phyloP scores from a whole-genome alignment of 2,888 invertebrate species.

The Torymus auratus region DNA sequence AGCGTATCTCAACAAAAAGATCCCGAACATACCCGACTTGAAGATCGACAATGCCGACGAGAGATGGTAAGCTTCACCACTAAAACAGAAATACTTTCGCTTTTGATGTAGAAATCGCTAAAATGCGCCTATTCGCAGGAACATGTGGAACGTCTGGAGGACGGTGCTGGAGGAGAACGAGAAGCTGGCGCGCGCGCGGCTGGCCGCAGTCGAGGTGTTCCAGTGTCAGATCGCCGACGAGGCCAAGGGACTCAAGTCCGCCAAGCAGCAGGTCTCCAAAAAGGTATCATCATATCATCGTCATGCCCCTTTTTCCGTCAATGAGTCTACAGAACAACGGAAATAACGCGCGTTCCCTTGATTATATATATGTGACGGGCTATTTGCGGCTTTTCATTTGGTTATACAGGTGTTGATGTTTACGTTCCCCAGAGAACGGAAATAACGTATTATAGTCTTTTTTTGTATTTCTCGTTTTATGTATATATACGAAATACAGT shows the following conservation, averaged over 20 bases:
- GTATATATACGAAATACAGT: no score
- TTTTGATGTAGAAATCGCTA: no score
- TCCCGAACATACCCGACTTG: constrained; percentile 93
- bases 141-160: constrained; percentile 98
- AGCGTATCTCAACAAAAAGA: constrained; percentile 94
- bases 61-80: constrained; percentile 83
- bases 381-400: no score
- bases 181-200: constrained; percentile 90
- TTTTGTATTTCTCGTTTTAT: no score
- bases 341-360: no score
- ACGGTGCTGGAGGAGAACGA: constrained; percentile 97
- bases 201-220: constrained; percentile 96
- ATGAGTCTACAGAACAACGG: no score
- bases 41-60: constrained; percentile 93
- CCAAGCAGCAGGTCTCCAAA: constrained; percentile 89
- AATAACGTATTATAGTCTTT: no score
- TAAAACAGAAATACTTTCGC: no score
- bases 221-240: constrained; percentile 97
- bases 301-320: no score
- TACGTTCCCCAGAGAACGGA: no score
- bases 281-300: constrained; percentile 78
- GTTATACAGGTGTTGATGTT: no score
- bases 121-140: constrained; percentile 81
- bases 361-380: no score
- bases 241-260: constrained; percentile 88